A percentile compares a stretch with the other conserved stretches of the same genome.
Evolutionary conservation across 2,888 invertebrate species (phyloP).

Genomic region (Chrysopilus asiliformis): DNA sequence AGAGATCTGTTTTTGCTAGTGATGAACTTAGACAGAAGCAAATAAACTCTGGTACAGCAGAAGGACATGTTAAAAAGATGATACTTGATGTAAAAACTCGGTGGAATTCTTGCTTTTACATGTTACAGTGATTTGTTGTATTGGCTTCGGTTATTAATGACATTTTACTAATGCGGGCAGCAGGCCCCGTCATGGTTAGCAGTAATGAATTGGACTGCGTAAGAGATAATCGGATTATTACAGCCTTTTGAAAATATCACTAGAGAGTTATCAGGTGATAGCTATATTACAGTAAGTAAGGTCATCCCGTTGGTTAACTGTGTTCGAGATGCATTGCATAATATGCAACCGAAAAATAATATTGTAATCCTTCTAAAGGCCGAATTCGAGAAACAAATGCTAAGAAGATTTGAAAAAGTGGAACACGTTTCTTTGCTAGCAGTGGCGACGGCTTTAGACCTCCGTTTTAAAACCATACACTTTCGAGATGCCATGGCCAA

Average conservation of each 20-base stretch:
- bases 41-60: too few species aligned
- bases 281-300: conserved; percentile 20
- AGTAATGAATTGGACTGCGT: conserved; percentile 16
- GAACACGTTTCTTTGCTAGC: too few species aligned
- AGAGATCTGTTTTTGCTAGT: too few species aligned
- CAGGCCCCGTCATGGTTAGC: conserved; percentile 4
- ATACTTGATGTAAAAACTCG: too few species aligned
- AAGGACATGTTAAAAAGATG: too few species aligned
- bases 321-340: neutral
- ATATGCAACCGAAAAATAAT: too few species aligned
- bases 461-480: conserved; percentile 17
- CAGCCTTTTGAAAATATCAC: conserved; percentile 19
- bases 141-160: neutral
- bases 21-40: too few species aligned
- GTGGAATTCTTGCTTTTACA: neutral
- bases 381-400: too few species aligned
- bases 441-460: too few species aligned
- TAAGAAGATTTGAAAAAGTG: too few species aligned
- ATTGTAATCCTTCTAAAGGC: too few species aligned
- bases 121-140: neutral
- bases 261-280: conserved; percentile 20
- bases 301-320: conserved; percentile 3
- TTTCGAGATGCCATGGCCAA: conserved; percentile 18
- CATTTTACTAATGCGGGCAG: too few species aligned
- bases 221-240: conserved; percentile 10